phyloP scores from a whole-genome alignment of 2,113 vertebrate genomes.

The Heterocephalus glaber region DNA sequence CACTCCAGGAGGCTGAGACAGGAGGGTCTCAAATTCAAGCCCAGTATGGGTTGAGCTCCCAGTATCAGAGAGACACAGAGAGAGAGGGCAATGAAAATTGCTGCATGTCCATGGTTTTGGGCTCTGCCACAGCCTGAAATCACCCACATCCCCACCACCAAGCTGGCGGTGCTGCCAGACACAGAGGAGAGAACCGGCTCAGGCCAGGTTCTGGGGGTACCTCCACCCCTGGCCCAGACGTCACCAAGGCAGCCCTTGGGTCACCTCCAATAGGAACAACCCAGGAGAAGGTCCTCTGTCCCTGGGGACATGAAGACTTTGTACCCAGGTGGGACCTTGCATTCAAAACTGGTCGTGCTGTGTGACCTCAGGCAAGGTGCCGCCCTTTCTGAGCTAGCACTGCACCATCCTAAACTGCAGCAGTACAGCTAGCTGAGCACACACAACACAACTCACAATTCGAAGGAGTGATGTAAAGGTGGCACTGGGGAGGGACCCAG shows the following conservation, averaged over 20 bases:
- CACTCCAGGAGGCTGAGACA: not conserved
- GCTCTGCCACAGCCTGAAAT: rapidly evolving
- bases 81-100: not conserved
- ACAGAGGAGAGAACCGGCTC: not conserved
- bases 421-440: too few relatives aligned
- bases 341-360: not conserved
- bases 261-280: not conserved
- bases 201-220: not conserved
- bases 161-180: not conserved
- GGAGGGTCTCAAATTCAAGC: not conserved
- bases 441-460: not conserved
- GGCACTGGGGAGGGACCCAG: not conserved
- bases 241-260: too few relatives aligned
- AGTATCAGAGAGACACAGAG: not conserved
- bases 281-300: not conserved
- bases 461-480: not conserved
- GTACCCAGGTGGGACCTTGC: not conserved
- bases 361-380: not conserved
- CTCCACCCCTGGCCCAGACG: not conserved
- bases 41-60: not conserved
- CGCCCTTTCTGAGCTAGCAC: not conserved
- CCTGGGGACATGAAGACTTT: not conserved
- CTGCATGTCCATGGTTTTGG: too few relatives aligned
- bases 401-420: not conserved
- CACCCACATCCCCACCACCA: not conserved